Conservation (phyloP, 1,140 invertebrate genomes). For the Aphaenogaster rudis region DNA sequence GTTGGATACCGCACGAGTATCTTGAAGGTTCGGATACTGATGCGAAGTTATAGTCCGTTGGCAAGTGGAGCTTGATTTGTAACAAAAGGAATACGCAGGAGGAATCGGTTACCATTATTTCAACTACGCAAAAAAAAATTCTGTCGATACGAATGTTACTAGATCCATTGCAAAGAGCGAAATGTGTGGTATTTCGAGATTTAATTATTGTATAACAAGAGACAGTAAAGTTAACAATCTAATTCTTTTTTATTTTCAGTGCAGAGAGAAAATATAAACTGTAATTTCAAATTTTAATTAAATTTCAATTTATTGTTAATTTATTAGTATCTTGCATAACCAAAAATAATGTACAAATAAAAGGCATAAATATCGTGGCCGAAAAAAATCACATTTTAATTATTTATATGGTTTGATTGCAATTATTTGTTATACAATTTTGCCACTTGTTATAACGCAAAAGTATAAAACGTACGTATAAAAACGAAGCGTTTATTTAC, state of each 20-base stretch:
- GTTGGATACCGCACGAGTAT: slow-evolving; percentile 41
- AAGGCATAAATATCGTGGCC: background rate
- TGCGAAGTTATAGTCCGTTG: slow-evolving; percentile 17
- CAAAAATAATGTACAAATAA: background rate
- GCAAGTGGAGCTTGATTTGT: slow-evolving; percentile 9
- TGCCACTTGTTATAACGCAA: background rate
- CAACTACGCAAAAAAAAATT: background rate
- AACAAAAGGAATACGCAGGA: background rate
- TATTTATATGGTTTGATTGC: background rate
- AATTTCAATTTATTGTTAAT: background rate
- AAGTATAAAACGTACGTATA: background rate
- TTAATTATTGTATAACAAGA: background rate
- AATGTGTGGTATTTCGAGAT: background rate
- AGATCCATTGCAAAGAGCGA: background rate
- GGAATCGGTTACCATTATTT: slow-evolving; percentile 10
- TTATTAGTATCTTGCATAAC: background rate
- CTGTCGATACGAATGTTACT: background rate
- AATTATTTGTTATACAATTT: background rate
- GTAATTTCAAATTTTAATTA: background rate
- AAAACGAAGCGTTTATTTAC: background rate
- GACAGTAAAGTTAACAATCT: background rate
- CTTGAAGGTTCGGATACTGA: slow-evolving; percentile 8
- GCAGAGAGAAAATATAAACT: background rate
- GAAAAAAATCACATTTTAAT: background rate
- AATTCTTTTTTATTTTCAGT: background rate